Evolutionary conservation across 2,888 invertebrate genomes (phyloP), one percentile per base, ranked within the genome.

Genomic region (Cryptocephalus primarius): DNA sequence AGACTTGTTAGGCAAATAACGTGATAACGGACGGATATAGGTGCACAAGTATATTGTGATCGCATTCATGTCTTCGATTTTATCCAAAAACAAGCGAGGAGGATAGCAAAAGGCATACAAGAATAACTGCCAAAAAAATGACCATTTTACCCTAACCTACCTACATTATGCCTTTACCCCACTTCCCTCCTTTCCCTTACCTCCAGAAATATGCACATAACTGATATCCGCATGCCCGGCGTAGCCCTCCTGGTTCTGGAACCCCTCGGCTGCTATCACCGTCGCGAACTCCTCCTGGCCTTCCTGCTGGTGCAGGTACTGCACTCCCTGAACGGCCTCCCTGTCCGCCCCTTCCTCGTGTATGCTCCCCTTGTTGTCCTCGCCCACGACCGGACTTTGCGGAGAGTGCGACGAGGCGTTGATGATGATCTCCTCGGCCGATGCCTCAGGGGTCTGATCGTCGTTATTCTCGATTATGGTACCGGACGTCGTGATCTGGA

Each of bases 401-500:
- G 54, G 48, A 4, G 53, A 51, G 1, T 55, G 49, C 12, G 50
- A 49, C 13, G 57, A 44, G 11, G 59, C 45, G 1, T 60, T 57
- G 33, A 65, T 60, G 0, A 64, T 63, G 44, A 64, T 58, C 55
- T 73, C 73, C 66, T 72, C 53, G 55, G 57, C 42, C 51, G 63
- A 52, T 52, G 70, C 54, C 65, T 72, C 49, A 8, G 53, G 43
- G 4, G 53, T 41, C 32, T 50, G 51, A 8, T 60, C 59, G 41
- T 59, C 58, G 12, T 55, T 50, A 31, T 57, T 59, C 34, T 67
- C 65, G 8, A 68, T 59, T 6, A 73, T 64, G 6, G 68, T 65
- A 9, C 72, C 70, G 0, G 68, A 62, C 1, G 69, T 59, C 10
- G 72, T 73, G 3, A 68, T 58, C 2, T 61, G 56, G 22, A 71